phyloP scores from a whole-genome alignment of 1,140 invertebrate species.

The Eriocheir sinensis region DNA sequence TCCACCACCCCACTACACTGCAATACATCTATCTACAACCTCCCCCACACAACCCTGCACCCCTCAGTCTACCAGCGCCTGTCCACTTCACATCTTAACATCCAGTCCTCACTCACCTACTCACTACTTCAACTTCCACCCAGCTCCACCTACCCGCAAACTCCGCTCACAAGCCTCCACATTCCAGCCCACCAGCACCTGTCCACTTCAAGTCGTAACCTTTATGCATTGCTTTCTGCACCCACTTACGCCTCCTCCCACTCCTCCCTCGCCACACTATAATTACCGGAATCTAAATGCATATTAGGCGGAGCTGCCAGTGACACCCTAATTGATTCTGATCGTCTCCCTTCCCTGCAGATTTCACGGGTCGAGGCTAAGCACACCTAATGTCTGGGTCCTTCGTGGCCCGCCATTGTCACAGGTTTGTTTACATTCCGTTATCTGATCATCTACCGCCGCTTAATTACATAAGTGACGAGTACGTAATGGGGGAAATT shows the following conservation, averaged over 20 bases:
- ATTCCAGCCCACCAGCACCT: no score
- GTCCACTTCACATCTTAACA: not conserved
- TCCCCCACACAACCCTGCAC: no score
- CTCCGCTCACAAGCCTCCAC: no score
- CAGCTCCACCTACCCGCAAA: not conserved
- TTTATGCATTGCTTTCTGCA: not conserved
- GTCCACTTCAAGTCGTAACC: not conserved
- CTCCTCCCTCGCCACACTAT: slow-evolving; percentile 26
- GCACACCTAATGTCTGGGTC: slow-evolving; percentile 13
- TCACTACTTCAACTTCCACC: not conserved
- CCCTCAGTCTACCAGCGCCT: no score
- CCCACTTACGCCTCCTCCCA: not conserved
- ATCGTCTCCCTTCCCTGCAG: slow-evolving; percentile 16
- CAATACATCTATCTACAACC: no score
- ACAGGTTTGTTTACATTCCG: slow-evolving; percentile 33
- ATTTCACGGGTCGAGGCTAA: not conserved
- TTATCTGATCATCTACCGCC: slow-evolving; percentile 1
- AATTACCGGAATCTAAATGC: not conserved
- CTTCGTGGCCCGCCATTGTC: slow-evolving; percentile 25
- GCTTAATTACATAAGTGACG: slow-evolving; percentile 44
- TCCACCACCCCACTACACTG: no score
- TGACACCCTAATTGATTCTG: slow-evolving; percentile 55
- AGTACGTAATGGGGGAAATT: slow-evolving; percentile 33
- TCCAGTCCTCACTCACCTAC: not conserved
- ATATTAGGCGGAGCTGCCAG: slow-evolving; percentile 4